Conservation (phyloP, 1,140 invertebrate species). For the Lethrus apterus region DNA sequence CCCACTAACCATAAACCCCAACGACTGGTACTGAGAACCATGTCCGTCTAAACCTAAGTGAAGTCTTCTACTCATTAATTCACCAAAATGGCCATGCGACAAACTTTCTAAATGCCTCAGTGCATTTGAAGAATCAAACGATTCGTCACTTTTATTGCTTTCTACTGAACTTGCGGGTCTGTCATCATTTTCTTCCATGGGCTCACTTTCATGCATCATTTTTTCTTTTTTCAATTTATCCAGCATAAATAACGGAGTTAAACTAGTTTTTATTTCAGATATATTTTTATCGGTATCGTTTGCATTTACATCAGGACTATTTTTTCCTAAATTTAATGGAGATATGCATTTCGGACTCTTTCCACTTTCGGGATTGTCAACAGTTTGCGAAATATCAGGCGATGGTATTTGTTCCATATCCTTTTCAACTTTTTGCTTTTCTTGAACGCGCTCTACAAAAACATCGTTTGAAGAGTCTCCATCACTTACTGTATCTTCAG, state of each 20-base stretch:
- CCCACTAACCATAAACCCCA: constrained; percentile 41
- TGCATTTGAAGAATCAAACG: constrained; percentile 60
- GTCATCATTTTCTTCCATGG: constrained; percentile 41
- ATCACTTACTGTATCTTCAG: constrained; percentile 44
- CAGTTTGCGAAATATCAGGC: constrained; percentile 19
- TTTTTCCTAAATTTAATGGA: constrained; percentile 35
- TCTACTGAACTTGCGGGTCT: constrained; percentile 48
- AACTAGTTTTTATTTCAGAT: constrained; percentile 37
- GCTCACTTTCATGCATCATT: constrained; percentile 30
- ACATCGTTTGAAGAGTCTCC: constrained; percentile 59
- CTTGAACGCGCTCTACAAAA: constrained; percentile 29
- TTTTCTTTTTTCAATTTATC: constrained; percentile 39
- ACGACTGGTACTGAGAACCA: constrained; percentile 35
- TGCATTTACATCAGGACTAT: constrained; percentile 35
- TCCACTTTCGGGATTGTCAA: constrained; percentile 21
- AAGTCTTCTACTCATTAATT: constrained; percentile 40
- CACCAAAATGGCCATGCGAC: constrained; percentile 68
- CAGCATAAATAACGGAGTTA: constrained; percentile 37
- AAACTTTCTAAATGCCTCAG: constrained; percentile 71
- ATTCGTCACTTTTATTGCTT: constrained; percentile 53
- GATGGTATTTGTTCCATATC: constrained; percentile 12
- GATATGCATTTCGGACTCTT: constrained; percentile 25
- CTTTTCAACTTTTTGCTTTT: constrained; percentile 21
- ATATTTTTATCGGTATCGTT: constrained; percentile 36
- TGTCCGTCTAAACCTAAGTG: constrained; percentile 34